phyloP scores from a whole-genome alignment of 2,888 invertebrate species.

The Tipula helvola region DNA sequence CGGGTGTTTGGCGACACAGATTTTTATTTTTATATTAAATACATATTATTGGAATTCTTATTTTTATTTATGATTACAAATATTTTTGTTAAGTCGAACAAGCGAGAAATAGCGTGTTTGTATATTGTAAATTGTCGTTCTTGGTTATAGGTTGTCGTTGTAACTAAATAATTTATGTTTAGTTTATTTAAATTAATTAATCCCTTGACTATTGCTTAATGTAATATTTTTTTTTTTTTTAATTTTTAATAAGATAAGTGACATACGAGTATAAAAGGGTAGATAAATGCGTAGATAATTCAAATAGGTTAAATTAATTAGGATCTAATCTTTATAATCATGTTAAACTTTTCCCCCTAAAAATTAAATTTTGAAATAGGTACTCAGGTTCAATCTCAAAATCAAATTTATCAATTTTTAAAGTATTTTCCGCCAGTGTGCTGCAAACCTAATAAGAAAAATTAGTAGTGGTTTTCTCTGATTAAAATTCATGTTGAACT shows the following conservation, averaged over 20 bases:
- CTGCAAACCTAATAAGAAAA: too few species aligned
- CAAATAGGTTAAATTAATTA: neutral
- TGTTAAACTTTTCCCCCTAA: neutral
- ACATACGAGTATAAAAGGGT: neutral
- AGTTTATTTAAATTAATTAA: neutral
- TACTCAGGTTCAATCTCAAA: too few species aligned
- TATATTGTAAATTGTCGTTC: neutral
- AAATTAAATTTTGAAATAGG: too few species aligned
- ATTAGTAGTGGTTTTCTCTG: too few species aligned
- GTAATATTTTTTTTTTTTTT: neutral
- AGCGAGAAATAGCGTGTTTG: neutral
- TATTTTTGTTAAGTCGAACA: neutral
- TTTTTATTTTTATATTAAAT: neutral
- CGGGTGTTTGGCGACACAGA: neutral
- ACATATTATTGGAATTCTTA: neutral
- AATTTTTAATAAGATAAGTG: neutral
- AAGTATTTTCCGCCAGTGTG: too few species aligned
- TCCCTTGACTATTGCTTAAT: neutral
- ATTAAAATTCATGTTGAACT: too few species aligned
- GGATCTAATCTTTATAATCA: neutral
- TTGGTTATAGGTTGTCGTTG: neutral
- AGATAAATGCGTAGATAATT: neutral
- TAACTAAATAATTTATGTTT: neutral
- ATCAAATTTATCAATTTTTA: too few species aligned
- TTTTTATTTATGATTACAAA: neutral